phyloP scores from a whole-genome alignment of 2,888 invertebrate genomes.

The Oscheius sp. region DNA sequence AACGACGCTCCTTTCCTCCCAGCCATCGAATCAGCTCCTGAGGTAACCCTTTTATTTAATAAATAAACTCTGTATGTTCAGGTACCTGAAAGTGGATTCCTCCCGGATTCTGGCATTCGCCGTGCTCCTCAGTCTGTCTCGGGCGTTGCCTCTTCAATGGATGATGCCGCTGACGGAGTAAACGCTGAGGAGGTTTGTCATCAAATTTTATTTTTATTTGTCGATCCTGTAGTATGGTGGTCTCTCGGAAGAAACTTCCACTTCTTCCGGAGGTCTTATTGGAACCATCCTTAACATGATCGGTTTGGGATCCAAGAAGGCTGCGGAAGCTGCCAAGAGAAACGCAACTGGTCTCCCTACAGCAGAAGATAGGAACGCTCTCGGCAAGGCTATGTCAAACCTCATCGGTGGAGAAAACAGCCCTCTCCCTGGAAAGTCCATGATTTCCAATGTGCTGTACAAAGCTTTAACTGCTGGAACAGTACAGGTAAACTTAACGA shows the following conservation, averaged over 20 bases:
- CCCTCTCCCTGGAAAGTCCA: slow-evolving; percentile 68
- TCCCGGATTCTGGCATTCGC: slow-evolving; percentile 60
- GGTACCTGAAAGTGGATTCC: slow-evolving; percentile 71
- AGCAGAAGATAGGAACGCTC: slow-evolving; percentile 47
- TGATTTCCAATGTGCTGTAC: slow-evolving; percentile 72
- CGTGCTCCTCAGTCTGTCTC: slow-evolving; percentile 69
- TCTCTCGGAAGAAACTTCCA: slow-evolving; percentile 66
- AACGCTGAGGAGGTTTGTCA: slow-evolving; percentile 52
- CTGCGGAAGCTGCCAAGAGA: slow-evolving; percentile 47
- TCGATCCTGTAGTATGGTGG: slow-evolving; percentile 61
- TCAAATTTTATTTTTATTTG: not conserved
- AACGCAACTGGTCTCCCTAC: slow-evolving; percentile 27
- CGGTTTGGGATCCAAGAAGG: slow-evolving; percentile 65
- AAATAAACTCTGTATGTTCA: slow-evolving; percentile 5
- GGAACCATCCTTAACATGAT: slow-evolving; percentile 71
- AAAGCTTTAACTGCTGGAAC: slow-evolving; percentile 71
- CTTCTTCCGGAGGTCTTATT: slow-evolving; percentile 68
- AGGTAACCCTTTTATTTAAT: slow-evolving; percentile 33
- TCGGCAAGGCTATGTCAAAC: slow-evolving; percentile 66
- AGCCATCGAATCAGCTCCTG: slow-evolving; percentile 51
- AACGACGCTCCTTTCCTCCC: slow-evolving; percentile 45
- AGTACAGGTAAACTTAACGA: slow-evolving; percentile 44
- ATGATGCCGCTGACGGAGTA: slow-evolving; percentile 44
- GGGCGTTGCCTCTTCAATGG: slow-evolving; percentile 56
- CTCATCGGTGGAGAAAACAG: slow-evolving; percentile 69